Evolutionary conservation across 2,797 vertebrate species (phyloP), one percentile per base, ranked within the genome.

Genomic region (Sebastes jordani): DNA sequence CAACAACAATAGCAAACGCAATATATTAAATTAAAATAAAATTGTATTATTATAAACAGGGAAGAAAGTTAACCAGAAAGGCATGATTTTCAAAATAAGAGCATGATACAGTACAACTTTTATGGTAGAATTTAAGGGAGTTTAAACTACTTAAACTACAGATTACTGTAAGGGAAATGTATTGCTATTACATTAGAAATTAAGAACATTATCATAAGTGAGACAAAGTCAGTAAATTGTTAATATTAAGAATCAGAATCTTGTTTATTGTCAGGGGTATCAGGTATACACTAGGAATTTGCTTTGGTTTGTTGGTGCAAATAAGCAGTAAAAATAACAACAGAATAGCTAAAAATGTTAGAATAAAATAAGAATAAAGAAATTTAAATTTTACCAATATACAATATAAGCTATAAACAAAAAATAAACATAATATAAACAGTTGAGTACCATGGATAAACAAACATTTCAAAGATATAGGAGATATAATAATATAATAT

Each of bases 201-300:
- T 10, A 46, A 27, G 11, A 55, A 32, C 3, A 38, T 38, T 38
- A 38, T 13, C 36, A 52, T 22, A 49, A 65, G 3, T 52, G 3
- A 27, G 34, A 55, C 9, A 38, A 32, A 25, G 1, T 56, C 46
- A n/a, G 8, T 49, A 14, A 55, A 52, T n/a, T 7, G n/a, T 8
- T 2, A 0, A 46, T 6, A 63, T n/a, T 18, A 2, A 46, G 11
- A 38, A 38, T 38, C 4, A 0, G 36, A 38, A 38, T 38, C 11
- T 38, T 38, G 36, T 38, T 38, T 38, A 38, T 38, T 38, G 36
- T 0, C 36, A 13, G 36, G 36, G 0, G 2, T 13, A 0, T 38
- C 36, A 38, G 34, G 11, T 36, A 36, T 36, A 36, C 34, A 0
- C 34, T 36, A 36, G 36, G 36, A 38, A 38, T 38, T 13, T 38